A percentile compares a stretch with the other conserved stretches of the same genome.
These are phyloP conservation scores for Chouioia cunea DNA, from an alignment of 2,888 invertebrate genomes.

Conservation along the genomic window DNA sequence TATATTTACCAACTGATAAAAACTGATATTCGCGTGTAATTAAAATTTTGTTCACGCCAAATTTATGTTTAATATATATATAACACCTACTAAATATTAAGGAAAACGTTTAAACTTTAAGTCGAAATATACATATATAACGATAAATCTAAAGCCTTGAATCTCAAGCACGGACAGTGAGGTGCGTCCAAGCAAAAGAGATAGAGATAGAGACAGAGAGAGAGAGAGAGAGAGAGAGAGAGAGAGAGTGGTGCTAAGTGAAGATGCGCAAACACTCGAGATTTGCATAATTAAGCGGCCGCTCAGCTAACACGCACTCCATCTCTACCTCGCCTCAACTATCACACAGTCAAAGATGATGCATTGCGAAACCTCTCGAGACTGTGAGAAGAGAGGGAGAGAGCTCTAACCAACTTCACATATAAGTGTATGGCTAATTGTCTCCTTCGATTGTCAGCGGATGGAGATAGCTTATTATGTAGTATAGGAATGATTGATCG, in stretches of 20 bases:
- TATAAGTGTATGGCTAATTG: conserved; percentile 6
- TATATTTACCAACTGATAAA: no score
- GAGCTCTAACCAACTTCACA: not conserved
- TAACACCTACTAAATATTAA: no score
- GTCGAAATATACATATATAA: no score
- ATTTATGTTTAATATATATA: no score
- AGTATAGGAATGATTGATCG: no score
- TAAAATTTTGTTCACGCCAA: no score
- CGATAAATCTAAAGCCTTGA: no score
- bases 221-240: not conserved
- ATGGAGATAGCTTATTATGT: no score
- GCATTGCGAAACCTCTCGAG: conserved; percentile 2
- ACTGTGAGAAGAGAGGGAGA: not conserved
- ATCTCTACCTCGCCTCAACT: not conserved
- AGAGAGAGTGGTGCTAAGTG: conserved; percentile 2
- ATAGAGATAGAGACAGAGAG: not conserved
- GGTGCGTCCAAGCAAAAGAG: no score
- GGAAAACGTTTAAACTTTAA: no score
- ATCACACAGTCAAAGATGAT: conserved; percentile 22
- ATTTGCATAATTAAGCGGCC: conserved; percentile 45
- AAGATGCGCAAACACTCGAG: conserved; percentile 40
- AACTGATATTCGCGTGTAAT: no score
- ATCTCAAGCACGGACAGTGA: no score
- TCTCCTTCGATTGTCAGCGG: not conserved
- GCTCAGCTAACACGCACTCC: not conserved